Percentiles rank a stretch among this genome's conserved stretches.
These are phyloP conservation scores for Aptenodytes forsteri DNA, from an alignment of 2,113 vertebrate genomes.

Conservation along the genomic window DNA sequence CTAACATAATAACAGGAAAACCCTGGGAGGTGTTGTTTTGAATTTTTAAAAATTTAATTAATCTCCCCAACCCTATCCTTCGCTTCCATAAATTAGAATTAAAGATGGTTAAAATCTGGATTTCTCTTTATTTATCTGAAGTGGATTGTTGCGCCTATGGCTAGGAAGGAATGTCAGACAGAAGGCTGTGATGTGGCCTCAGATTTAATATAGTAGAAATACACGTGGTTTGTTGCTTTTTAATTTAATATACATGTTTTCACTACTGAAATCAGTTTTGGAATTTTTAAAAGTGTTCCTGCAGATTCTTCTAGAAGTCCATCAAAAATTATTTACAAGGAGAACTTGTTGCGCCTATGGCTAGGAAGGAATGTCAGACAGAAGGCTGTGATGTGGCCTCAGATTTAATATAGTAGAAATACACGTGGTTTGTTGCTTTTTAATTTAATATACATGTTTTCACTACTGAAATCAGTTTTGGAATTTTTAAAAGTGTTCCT, in stretches of 20 bases:
- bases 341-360: not conserved
- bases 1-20: not conserved
- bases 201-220: not conserved
- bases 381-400: not conserved
- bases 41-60: not conserved
- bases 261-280: not conserved
- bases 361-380: not conserved
- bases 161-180: not conserved
- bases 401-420: not conserved
- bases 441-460: not conserved
- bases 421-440: fast-evolving
- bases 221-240: fast-evolving
- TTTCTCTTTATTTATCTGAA: not conserved
- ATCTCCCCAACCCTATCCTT: not conserved
- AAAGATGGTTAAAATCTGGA: not conserved
- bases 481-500: not conserved
- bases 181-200: not conserved
- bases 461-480: not conserved
- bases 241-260: not conserved
- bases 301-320: not conserved
- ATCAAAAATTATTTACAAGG: not conserved
- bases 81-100: not conserved
- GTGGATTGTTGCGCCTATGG: not conserved
- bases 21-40: not conserved
- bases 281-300: not conserved